phyloP scores from a whole-genome alignment of 2,888 invertebrate genomes.

The Anthrax anthrax region DNA sequence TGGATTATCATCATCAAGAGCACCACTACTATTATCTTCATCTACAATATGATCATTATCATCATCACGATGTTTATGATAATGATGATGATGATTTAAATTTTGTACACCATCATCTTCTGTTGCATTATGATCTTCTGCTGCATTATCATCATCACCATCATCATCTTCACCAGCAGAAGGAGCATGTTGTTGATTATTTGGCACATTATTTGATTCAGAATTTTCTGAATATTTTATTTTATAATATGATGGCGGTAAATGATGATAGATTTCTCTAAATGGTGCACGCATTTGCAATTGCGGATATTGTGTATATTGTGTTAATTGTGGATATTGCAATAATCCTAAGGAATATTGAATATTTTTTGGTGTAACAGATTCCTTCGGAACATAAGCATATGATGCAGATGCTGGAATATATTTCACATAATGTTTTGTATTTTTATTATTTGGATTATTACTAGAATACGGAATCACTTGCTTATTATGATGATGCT shows the following conservation, averaged over 20 bases:
- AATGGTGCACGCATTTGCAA: background rate
- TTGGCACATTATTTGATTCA: too few relatives aligned
- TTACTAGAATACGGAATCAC: too few relatives aligned
- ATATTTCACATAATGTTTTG: too few relatives aligned
- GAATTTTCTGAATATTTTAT: background rate
- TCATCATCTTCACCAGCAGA: background rate
- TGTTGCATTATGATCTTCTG: background rate
- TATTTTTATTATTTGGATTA: too few relatives aligned
- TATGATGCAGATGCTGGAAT: too few relatives aligned
- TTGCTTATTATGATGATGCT: too few relatives aligned
- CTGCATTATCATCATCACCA: background rate
- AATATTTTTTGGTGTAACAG: too few relatives aligned
- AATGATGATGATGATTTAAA: background rate
- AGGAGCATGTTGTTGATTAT: too few relatives aligned
- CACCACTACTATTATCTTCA: background rate
- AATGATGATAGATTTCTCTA: background rate
- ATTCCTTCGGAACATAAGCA: too few relatives aligned
- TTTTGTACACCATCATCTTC: background rate
- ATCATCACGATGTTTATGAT: background rate
- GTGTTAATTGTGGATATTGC: too few relatives aligned
- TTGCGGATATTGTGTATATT: background rate
- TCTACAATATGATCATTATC: background rate
- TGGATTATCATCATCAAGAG: background rate
- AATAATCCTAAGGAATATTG: too few relatives aligned
- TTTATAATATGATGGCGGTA: background rate